Evolutionary conservation across 2,113 vertebrate species (phyloP), one percentile per base, ranked within the genome.

Genomic region (Dolichotis patagonum): DNA sequence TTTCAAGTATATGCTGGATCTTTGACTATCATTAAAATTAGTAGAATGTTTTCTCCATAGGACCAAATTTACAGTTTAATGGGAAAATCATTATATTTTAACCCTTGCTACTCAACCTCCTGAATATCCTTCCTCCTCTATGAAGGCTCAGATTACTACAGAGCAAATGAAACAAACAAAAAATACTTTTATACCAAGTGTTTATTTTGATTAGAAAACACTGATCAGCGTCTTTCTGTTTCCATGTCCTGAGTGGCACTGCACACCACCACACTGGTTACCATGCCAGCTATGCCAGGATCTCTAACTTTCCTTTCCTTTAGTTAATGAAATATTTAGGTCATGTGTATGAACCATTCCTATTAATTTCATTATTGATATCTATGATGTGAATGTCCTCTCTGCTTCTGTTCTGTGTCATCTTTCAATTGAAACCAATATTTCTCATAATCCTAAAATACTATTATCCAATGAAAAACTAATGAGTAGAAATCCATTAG

Each of bases 281-380:
- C 3, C 24, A 63, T 11, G 14, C 9, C 41, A 65, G 60, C 54
- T 91, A 13, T 7, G 12, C n/a, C 30, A 62, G 54, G n/a, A 60
- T 19, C 73, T 77, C 38, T 7, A 83, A 30, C 17, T 93, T 88
- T 41, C 22, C 49, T 77, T 75, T 77, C 14, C 24, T 84, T 90
- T 93, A 63, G 78, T 69, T 88, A 82, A 85, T 69, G 16, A 75
- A 75, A n/a, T 65, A 46, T 58, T 67, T 80, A 35, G 13, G 63
- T 38, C 67, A 69, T 85, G 46, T 16, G 63, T 30, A 62, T n/a
- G 38, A 94, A 7, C 28, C 81, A 17, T n/a, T 69, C 58, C 32
- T 93, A 17, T 93, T 92, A 96, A 60, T 90, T 82, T 69, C 30
- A 13, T 80, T 62, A 80, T 63, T 95, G 69, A 13, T 22, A 35